A percentile compares a stretch with the other conserved stretches of the same genome.
These are phyloP conservation scores for Parazoanthus darwini DNA, from an alignment of 92 coral and sea anemone species.

Conservation along the genomic window DNA sequence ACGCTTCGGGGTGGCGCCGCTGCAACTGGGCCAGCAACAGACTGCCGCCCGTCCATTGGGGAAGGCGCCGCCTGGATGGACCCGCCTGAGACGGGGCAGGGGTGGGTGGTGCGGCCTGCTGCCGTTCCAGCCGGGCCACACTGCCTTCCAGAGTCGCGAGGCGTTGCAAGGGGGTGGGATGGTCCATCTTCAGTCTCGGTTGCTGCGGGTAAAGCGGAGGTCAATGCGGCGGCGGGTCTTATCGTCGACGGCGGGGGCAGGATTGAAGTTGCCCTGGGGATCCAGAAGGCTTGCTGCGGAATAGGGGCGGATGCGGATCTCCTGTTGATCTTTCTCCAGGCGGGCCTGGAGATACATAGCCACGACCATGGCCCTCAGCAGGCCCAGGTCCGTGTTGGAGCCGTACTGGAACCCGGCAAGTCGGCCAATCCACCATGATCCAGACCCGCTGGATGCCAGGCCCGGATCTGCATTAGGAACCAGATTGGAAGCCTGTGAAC, in stretches of 20 bases:
- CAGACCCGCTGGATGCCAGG: slow-evolving; percentile 17
- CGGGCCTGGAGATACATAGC: slow-evolving; percentile 16
- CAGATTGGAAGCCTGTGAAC: slow-evolving; percentile 15
- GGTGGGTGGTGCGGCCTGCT: not conserved
- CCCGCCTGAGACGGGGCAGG: slow-evolving; percentile 18
- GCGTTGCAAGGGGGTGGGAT: slow-evolving; percentile 17
- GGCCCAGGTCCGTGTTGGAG: slow-evolving; percentile 17
- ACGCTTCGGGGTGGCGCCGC: slow-evolving; percentile 18
- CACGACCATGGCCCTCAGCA: slow-evolving; percentile 17
- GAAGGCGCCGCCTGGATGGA: slow-evolving; percentile 17
- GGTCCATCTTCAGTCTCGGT: slow-evolving; percentile 15
- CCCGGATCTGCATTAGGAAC: slow-evolving; percentile 15
- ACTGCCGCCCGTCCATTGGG: slow-evolving; percentile 17
- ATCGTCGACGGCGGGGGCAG: slow-evolving; percentile 18
- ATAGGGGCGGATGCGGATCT: slow-evolving; percentile 16
- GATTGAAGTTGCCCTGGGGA: slow-evolving; percentile 15
- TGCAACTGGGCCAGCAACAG: slow-evolving; percentile 16
- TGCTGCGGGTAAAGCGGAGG: slow-evolving; percentile 17
- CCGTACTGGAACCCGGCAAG: slow-evolving; percentile 17
- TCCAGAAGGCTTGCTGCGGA: slow-evolving; percentile 16
- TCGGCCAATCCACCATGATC: slow-evolving; percentile 15
- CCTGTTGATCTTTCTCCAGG: slow-evolving; percentile 15
- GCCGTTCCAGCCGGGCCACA: slow-evolving; percentile 18
- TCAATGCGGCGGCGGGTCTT: slow-evolving; percentile 17
- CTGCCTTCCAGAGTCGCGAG: slow-evolving; percentile 17